Base-by-base conservation (phyloP, 2,888 invertebrate species). In the Melinaea menophilus region DNA sequence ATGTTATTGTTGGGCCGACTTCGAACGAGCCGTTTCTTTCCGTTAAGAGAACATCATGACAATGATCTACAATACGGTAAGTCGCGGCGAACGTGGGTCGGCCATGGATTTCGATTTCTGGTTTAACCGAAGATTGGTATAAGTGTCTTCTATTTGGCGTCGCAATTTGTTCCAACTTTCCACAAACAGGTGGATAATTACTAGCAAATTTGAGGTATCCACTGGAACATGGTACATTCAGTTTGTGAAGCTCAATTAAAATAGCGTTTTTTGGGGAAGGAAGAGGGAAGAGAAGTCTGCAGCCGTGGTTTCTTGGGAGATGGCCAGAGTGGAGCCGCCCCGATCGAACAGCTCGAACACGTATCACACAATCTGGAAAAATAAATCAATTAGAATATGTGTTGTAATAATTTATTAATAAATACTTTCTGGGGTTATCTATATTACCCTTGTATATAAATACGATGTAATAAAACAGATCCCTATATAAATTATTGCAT, bases 51-150 rank as follows among this genome's bases (percentile, higher is more conserved):
- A 94, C 92, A 79, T 94, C 93, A 79, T 94, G 94, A 75, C 95
- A 95, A 78, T 93, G 93, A 83, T 95, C 95, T 65, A 95, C 94
- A 73, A 93, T 84, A 76, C 92, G 93, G 86, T 93, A 95, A 73
- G 87, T 88, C 74, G 94, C 90, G 79, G 92, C 91, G 90, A 94
- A 95, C 81, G 93, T 92, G 63, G 94, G 94, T 79, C 90, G 90
- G 67, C 93, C 93, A 74, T 92, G 92, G 62, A 93, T 82, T 74
- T 92, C 92, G 68, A 94, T 78, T 54, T 89, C 87, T 4, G 92
- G 92, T 67, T 85, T 88, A 68, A 90, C 91, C 37, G 78, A 69
- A 1, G 81, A 73, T 22, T 92, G 92, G 79, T 94, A 94, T 56
- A 94, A 84, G 68, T 81, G 83, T 69, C 90, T 91, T 67, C 94